Evolutionary conservation across 2,797 vertebrate species (phyloP).

Genomic region (Sorex maritimensis): DNA sequence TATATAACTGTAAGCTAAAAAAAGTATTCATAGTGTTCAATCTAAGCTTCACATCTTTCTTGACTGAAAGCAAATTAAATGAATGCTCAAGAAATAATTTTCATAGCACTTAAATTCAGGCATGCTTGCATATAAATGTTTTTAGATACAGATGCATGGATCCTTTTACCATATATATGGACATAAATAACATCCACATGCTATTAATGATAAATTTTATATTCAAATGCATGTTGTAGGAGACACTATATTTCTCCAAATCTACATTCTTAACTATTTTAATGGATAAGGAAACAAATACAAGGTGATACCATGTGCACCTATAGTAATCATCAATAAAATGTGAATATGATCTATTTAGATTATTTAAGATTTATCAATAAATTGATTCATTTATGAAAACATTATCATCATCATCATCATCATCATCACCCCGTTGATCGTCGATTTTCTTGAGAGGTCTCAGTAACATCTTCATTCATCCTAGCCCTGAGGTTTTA

Average conservation of each 20-base stretch:
- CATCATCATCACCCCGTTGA: too few species aligned
- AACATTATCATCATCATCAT: not conserved
- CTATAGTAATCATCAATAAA: not conserved
- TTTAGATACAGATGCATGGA: too few species aligned
- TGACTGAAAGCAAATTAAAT: too few species aligned
- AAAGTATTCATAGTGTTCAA: too few species aligned
- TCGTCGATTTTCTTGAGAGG: too few species aligned
- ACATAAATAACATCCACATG: not conserved
- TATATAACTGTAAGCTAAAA: too few species aligned
- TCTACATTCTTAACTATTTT: not conserved
- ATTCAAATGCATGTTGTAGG: not conserved
- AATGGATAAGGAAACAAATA: not conserved
- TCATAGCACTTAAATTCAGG: too few species aligned
- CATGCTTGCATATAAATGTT: too few species aligned
- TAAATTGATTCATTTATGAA: not conserved
- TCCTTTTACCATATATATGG: not conserved
- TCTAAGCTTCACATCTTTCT: too few species aligned
- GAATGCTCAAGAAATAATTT: too few species aligned
- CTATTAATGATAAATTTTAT: conserved; percentile 1
- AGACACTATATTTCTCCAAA: not conserved
- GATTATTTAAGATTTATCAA: not conserved
- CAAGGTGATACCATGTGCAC: not conserved
- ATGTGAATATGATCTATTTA: not conserved
- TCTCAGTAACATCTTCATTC: too few species aligned
- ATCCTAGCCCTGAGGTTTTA: too few species aligned